Evolutionary conservation across 2,797 vertebrate genomes (phyloP).

Genomic region (Erpetoichthys calabaricus): DNA sequence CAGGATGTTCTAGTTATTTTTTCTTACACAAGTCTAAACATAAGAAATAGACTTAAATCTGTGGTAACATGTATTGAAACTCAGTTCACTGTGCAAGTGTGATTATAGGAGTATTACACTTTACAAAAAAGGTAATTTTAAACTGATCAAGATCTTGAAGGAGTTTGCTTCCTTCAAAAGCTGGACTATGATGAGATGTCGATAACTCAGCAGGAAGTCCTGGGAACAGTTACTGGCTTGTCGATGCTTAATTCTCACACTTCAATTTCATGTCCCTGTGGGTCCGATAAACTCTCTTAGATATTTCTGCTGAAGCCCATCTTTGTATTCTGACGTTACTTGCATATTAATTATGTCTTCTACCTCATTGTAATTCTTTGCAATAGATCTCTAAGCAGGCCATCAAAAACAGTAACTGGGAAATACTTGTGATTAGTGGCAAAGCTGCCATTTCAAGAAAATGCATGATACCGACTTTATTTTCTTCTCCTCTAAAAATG

Average conservation of each 20-base stretch:
- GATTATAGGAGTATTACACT: no score
- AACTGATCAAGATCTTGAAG: background rate
- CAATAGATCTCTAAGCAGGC: background rate
- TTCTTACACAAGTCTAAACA: no score
- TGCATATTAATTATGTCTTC: background rate
- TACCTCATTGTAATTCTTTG: background rate
- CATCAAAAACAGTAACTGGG: no score
- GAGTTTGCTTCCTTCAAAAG: background rate
- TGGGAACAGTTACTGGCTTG: background rate
- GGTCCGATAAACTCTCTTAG: background rate
- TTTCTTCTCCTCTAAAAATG: no score
- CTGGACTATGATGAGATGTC: background rate
- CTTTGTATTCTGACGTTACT: background rate
- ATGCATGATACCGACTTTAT: no score
- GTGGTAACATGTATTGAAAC: no score
- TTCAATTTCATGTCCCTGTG: background rate
- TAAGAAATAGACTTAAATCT: no score
- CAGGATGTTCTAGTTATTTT: no score
- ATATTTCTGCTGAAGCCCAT: conserved; percentile 1
- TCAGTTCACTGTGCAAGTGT: no score
- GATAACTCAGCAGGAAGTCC: conserved; percentile 1
- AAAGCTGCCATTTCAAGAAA: no score
- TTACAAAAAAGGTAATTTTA: background rate
- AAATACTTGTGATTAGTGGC: no score
- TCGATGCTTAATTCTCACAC: conserved; percentile 3